Percentiles rank a stretch among this genome's conserved stretches.
phyloP scores from a whole-genome alignment of 2,797 vertebrate species.

The Pogoniulus pusillus region DNA sequence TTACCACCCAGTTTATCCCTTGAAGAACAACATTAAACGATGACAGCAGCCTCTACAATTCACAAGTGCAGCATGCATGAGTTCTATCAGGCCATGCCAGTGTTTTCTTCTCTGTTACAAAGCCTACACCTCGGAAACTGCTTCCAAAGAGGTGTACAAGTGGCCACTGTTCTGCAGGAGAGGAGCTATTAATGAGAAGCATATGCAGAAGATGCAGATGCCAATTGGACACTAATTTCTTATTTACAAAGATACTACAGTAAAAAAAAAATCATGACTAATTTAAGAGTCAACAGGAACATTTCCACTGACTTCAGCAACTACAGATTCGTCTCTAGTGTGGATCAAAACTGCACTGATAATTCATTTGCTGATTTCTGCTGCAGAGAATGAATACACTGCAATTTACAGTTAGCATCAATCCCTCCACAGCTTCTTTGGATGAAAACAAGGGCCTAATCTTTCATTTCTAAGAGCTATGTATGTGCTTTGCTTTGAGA shows the following conservation, averaged over 20 bases:
- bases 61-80: background rate
- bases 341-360: background rate
- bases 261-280: background rate
- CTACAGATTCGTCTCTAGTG: background rate
- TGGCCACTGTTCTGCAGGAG: background rate
- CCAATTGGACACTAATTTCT: background rate
- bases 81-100: background rate
- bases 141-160: background rate
- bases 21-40: background rate
- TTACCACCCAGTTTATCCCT: background rate
- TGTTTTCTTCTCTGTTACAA: background rate
- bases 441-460: background rate
- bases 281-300: background rate
- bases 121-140: background rate
- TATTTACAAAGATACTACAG: background rate
- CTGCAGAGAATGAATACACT: background rate
- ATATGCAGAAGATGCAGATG: background rate
- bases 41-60: background rate
- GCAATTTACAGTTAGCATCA: background rate
- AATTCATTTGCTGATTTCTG: constrained; percentile 9
- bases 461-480: background rate
- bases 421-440: background rate
- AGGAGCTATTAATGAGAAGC: background rate
- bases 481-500: background rate
- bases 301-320: background rate